Evolutionary conservation across 2,888 invertebrate species (phyloP), one percentile per base, ranked within the genome.

Genomic region (Caenorhabditis sp.): DNA sequence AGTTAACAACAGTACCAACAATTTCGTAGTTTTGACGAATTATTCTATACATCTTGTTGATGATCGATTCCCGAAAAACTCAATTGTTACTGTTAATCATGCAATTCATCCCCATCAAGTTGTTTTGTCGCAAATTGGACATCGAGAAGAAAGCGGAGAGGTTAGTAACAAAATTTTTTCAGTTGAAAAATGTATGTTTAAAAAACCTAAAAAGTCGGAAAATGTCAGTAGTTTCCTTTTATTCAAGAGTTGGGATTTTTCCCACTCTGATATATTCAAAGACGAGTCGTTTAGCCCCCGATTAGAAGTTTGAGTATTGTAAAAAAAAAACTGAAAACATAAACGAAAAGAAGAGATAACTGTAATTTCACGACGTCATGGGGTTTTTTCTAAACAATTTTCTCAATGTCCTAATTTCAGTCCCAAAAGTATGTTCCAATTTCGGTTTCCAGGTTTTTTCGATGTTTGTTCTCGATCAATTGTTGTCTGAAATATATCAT

Each of bases 41-140:
- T 50, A 64, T 31, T 23, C 62, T n/a, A 10, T 76, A 23, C 66
- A 71, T 60, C 58, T 81, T 4, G n/a, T 81, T 6, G 81, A 81
- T 62, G 79, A 81, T 54, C 69, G 81, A 27, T 74, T 74, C 37
- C 77, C 78, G 1, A 70, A 70, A 36, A 54, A 36, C 10, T 14
- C 69, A 1, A 49, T 81, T 0, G 37, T 81, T 1, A 27, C 63
- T 0, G 51, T 74, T 14, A 60, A 63, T 21, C 77, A 81, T 62
- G 21, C 68, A 10, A 60, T 78, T 17, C 6, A 43, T 58, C 60
- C 67, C 2, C 75, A 78, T 54, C 23, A 37, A 12, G 10, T 77
- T n/a, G 21, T 66, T 1, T 53, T 66, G 1, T 63, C 66, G 0
- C 26, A 61, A 8, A 24, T 2, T 10, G 26, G 5, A 24, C 5